Evolutionary conservation across 23 tunicate genomes (phyloP), one percentile per base, ranked within the genome.

Genomic region (Halocynthia aurantium): DNA sequence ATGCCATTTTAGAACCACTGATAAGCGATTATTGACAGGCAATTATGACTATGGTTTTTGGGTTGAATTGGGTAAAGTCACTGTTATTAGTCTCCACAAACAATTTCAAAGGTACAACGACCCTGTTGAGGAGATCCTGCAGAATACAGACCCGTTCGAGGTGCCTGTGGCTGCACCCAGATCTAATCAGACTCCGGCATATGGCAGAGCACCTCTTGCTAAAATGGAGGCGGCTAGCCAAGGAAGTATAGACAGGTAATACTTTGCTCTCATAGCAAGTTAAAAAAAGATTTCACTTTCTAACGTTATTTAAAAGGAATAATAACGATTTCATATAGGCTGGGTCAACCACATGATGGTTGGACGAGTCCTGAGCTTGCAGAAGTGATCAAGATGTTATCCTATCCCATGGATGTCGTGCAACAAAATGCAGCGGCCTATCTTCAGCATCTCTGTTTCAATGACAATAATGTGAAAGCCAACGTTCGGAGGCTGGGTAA

Each of bases 401-500:
- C 81, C 6, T 92, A 92, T 74, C 84, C 84, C 75, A 79, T 92
- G 84, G 87, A 86, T 50, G 85, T 86, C 12, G 98, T 92, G 54
- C 98, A 92, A 83, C 81, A 77, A 63, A 96, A 96, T 74, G 99
- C 99, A 6, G 99, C 99, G 9, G 99, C 80, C 0, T 96, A 96
- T 58, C 58, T 96, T 53, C 99, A 96, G 75, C 99, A 96, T 68
- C 81, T 96, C 9, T 82, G 80, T 63, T 96, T 61, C 67, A 96
- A 90, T 71, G 78, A 96, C 66, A 82, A 86, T 61, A 69, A 85
- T 50, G 71, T 89, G 6, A 96, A 96, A 69, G 69, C 86, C 6
- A 82, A 89, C 52, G 93, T 90, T 8, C 61, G 93, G 50, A 67
- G 64, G 22, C 78, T 92, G 18, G 88, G 98, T 92, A 50, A 20